Conservation (phyloP, 1,140 invertebrate species). For the Drosophila miranda region DNA sequence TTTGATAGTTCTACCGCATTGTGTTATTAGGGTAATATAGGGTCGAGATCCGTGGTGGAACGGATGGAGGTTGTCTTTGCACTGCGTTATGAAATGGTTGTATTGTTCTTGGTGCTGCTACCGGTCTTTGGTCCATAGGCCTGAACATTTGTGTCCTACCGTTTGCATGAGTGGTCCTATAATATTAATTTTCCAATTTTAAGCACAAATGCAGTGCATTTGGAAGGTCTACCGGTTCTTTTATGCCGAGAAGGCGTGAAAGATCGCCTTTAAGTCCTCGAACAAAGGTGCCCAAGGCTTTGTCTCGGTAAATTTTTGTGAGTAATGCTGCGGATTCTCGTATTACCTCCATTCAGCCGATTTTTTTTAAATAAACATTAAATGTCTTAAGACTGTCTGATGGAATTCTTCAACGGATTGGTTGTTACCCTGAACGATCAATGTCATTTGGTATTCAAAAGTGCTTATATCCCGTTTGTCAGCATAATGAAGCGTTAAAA, state of each 20-base stretch:
- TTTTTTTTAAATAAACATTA: no score
- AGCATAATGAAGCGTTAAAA: slow-evolving; percentile 29
- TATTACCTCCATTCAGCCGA: no score
- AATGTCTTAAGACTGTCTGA: neutral
- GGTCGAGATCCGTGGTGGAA: no score
- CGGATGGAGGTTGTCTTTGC: no score
- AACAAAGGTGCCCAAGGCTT: slow-evolving; percentile 5
- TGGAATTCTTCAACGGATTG: slow-evolving; percentile 39
- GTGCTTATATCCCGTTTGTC: slow-evolving; percentile 35
- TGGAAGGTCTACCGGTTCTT: slow-evolving; percentile 1
- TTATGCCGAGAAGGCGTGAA: slow-evolving; percentile 2
- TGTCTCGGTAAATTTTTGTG: neutral
- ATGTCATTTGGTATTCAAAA: slow-evolving; percentile 44
- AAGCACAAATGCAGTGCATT: neutral
- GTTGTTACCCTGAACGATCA: slow-evolving; percentile 9
- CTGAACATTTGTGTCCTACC: no score
- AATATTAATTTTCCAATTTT: neutral
- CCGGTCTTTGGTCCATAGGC: no score
- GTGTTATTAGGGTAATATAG: no score
- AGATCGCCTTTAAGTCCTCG: slow-evolving; percentile 5
- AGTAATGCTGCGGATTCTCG: no score
- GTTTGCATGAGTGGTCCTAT: no score
- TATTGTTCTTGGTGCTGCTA: no score
- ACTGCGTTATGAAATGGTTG: no score
- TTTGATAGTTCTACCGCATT: no score